Conservation (phyloP, 2,797 vertebrate species). For the Chelonia mydas region DNA sequence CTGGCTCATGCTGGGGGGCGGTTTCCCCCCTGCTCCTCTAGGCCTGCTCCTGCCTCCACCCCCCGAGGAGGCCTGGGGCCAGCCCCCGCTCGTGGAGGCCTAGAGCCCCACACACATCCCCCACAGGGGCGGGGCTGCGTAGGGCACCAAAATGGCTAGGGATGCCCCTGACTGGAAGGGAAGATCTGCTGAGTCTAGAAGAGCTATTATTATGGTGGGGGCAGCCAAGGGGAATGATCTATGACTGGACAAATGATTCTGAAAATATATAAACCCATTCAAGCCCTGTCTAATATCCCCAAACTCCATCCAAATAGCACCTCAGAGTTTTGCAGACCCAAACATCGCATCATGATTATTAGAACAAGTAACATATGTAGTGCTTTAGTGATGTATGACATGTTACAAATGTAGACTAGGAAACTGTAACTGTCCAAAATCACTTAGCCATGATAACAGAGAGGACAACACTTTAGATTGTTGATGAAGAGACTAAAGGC, state of each 20-base stretch:
- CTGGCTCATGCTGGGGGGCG: no score
- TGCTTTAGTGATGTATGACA: not conserved
- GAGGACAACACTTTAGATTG: not conserved
- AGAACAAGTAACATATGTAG: not conserved
- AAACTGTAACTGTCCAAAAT: not conserved
- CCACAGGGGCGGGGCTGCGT: no score
- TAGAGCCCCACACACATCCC: no score
- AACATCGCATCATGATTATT: not conserved
- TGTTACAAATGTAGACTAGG: not conserved
- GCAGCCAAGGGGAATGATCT: not conserved
- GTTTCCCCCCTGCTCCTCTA: no score
- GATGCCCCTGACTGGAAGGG: not conserved
- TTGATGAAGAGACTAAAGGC: not conserved
- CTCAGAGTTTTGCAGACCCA: not conserved
- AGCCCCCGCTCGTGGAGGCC: no score
- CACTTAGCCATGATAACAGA: not conserved
- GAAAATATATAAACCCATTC: not conserved
- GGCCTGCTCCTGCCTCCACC: no score
- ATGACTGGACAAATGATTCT: conserved; percentile 12
- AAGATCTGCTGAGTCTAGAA: not conserved
- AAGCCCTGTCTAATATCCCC: not conserved
- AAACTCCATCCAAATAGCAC: not conserved
- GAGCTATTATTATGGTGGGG: not conserved
- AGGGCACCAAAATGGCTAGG: no score
- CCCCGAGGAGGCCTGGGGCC: no score